Percentiles rank a stretch among this genome's conserved stretches.
Evolutionary conservation across 2,113 vertebrate genomes (phyloP).

Genomic region (Bubalus kerabau): DNA sequence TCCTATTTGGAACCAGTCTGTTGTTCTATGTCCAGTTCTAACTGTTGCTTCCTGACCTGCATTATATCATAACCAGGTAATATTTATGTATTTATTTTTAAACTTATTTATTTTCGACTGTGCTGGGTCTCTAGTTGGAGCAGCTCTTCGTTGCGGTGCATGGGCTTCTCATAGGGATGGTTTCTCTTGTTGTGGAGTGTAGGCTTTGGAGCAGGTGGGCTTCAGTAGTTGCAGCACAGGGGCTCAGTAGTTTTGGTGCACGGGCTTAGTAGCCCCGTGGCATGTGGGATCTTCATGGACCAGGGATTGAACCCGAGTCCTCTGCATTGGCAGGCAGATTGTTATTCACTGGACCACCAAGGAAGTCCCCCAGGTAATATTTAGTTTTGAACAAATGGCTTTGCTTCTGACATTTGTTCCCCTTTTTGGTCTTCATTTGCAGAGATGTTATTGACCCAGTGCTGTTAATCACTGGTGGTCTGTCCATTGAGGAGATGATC

Average conservation of each 20-base stretch:
- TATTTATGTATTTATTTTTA: background rate
- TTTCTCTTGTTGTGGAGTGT: accelerated
- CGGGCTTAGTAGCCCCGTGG: accelerated
- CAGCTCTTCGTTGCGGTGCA: background rate
- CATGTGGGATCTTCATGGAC: background rate
- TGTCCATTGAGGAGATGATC: background rate
- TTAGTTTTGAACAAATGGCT: background rate
- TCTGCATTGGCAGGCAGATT: background rate
- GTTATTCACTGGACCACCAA: background rate
- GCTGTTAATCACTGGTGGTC: background rate
- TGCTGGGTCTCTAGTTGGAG: background rate
- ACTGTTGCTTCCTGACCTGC: no score
- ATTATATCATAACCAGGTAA: background rate
- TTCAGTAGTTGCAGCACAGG: background rate
- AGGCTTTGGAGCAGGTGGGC: accelerated
- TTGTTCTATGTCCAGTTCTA: no score
- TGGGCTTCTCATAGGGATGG: background rate
- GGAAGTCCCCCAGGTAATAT: background rate
- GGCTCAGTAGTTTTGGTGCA: background rate
- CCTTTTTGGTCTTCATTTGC: background rate
- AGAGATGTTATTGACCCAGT: background rate
- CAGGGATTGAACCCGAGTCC: background rate
- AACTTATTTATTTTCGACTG: background rate
- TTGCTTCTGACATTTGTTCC: background rate
- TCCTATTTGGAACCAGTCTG: no score